A percentile compares a stretch with the other conserved stretches of the same genome.
phyloP scores from a whole-genome alignment of 1,140 invertebrate genomes.

The Drosophila rhopaloa region DNA sequence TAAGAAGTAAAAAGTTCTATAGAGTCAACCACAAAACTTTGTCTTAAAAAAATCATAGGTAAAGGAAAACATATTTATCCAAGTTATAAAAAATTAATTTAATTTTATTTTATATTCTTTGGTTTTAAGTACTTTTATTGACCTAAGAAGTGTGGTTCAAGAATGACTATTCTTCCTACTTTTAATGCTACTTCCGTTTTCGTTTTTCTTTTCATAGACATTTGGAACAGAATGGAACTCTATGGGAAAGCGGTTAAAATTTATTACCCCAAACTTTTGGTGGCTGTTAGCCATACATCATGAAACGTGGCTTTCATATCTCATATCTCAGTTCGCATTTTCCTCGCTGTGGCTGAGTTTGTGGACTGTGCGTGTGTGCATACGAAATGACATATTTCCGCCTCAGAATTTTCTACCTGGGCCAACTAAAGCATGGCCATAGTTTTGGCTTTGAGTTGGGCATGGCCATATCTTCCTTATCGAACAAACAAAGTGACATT shows the following conservation, averaged over 20 bases:
- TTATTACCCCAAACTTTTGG: slow-evolving; percentile 78
- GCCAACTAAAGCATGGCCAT: slow-evolving; percentile 32
- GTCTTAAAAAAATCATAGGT: too few relatives aligned
- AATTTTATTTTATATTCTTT: too few relatives aligned
- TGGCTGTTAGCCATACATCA: slow-evolving; percentile 77
- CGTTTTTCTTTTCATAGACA: slow-evolving; percentile 7
- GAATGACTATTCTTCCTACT: neutral
- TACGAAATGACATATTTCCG: slow-evolving; percentile 65
- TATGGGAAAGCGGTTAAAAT: slow-evolving; percentile 73
- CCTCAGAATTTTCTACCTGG: slow-evolving; percentile 22
- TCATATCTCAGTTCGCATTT: slow-evolving; percentile 49
- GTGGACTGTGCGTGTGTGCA: slow-evolving; percentile 69
- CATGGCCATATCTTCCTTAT: slow-evolving; percentile 45
- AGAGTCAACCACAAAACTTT: too few relatives aligned
- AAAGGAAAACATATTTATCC: too few relatives aligned
- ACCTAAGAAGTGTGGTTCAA: too few relatives aligned
- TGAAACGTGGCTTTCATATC: slow-evolving; percentile 55
- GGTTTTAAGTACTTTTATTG: too few relatives aligned
- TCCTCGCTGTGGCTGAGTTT: slow-evolving; percentile 11
- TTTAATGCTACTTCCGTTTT: slow-evolving; percentile 12
- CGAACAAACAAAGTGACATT: slow-evolving; percentile 77
- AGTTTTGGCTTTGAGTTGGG: slow-evolving; percentile 52
- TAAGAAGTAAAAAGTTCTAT: too few relatives aligned
- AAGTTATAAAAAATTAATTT: too few relatives aligned
- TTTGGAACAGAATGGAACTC: slow-evolving; percentile 16